phyloP scores from a whole-genome alignment of 2,797 vertebrate genomes.

The Gymnoscopelus braueri region DNA sequence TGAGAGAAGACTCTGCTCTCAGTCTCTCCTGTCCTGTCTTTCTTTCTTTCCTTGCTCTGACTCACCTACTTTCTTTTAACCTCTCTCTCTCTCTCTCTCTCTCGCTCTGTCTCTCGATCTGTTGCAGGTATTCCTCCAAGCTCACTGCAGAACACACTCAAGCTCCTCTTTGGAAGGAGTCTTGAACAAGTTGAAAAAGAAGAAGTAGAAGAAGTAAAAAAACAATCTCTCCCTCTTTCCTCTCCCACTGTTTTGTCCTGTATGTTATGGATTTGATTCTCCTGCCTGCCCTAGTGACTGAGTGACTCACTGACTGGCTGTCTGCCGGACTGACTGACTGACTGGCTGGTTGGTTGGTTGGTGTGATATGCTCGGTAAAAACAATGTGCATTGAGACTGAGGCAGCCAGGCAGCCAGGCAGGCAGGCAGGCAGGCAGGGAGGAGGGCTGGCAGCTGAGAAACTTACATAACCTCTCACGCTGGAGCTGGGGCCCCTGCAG shows the following conservation, averaged over 20 bases:
- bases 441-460: slow-evolving; percentile 70
- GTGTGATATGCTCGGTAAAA: slow-evolving; percentile 40
- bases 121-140: neutral
- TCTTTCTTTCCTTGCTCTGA: neutral
- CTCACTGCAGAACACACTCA: neutral
- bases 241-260: slow-evolving; percentile 3
- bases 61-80: neutral
- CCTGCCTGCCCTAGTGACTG: slow-evolving; percentile 57
- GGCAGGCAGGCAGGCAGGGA: slow-evolving; percentile 61
- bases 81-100: slow-evolving; percentile 5
- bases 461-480: slow-evolving; percentile 79
- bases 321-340: neutral
- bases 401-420: slow-evolving; percentile 62
- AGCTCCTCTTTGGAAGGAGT: neutral
- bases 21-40: neutral
- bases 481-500: slow-evolving; percentile 63
- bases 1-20: neutral
- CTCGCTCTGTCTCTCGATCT: slow-evolving; percentile 3
- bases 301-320: slow-evolving; percentile 45
- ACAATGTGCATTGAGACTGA: slow-evolving; percentile 59
- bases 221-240: neutral
- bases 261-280: slow-evolving; percentile 17
- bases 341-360: neutral
- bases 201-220: neutral
- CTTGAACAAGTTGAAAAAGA: neutral